phyloP scores from a whole-genome alignment of 92 coral and sea anemone genomes.

The Palythoa heliodiscus region DNA sequence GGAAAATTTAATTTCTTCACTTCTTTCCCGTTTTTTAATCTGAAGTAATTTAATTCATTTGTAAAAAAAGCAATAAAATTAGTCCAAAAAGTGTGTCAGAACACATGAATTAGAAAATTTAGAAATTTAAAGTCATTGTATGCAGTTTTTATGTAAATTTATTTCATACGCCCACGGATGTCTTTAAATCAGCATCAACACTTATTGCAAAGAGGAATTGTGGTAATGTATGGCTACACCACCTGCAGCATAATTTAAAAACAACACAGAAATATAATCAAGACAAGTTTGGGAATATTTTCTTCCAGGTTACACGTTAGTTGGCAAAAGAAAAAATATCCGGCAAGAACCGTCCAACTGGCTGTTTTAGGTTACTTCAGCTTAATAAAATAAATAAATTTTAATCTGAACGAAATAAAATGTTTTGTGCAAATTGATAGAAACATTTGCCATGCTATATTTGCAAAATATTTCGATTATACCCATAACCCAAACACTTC shows the following conservation, averaged over 20 bases:
- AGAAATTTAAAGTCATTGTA: not conserved
- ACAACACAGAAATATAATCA: not conserved
- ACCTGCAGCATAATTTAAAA: constrained; percentile 32
- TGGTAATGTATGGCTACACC: not conserved
- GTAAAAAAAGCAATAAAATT: not conserved
- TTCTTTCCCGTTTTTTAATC: not conserved
- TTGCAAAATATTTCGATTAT: not conserved
- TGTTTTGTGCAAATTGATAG: not conserved
- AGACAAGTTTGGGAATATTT: not conserved
- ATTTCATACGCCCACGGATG: constrained; percentile 17
- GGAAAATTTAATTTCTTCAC: not conserved
- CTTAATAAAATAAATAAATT: not conserved
- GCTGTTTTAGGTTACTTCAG: not conserved
- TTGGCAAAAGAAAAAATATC: not conserved
- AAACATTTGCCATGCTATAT: not conserved
- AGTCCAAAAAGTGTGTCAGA: not conserved
- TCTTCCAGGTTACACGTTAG: not conserved
- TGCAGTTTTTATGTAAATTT: not conserved
- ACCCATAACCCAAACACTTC: not conserved
- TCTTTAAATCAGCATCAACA: not conserved
- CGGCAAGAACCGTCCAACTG: not conserved
- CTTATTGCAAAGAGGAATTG: constrained; percentile 16
- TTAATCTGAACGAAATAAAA: not conserved
- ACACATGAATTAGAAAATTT: not conserved
- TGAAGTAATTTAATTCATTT: not conserved